Base-by-base conservation (phyloP, 2,113 vertebrate genomes). In the Neodontobutis hainanensis region DNA sequence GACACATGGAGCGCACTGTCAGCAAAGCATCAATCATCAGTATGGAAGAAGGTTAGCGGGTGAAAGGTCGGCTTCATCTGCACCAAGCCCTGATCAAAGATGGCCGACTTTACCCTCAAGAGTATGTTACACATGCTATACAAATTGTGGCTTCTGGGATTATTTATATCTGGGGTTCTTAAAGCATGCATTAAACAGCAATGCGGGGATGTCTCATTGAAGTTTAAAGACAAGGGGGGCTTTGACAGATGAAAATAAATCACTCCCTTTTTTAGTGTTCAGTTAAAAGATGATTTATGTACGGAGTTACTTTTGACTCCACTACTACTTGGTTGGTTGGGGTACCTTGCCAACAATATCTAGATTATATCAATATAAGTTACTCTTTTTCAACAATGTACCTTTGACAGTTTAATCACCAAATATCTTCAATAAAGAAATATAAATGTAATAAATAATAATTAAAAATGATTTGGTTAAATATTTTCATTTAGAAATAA, bases 11-110 rank as follows among this genome's bases (percentile, higher is more conserved):
- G 80, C 70, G 72, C 59, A 52, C 81, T 59, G 82, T 84, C 75
- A 88, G 82, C 77, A 46, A 38, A 36, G 84, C 83, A 87, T 88
- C 88, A 84, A 87, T 85, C 79, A 81, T 72, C 84, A 83, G 83
- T 81, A 71, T 75, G 81, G 75, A 74, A 61, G 75, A 84, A 86
- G 73, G 80, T 82, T 53, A 84, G 67, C 59, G 75, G 78, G 86
- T 83, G 73, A 80, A 74, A 85, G 85, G 84, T 79, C 83, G 65
- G 4, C 60, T 60, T 4, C 19, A 55, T 12, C 52, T n/a, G 5
- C 52, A 38, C 32, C 34, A 8, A 40, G 38, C 7, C 52, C 38
- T 34, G 34, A 27, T 14, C 50, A 55, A 35, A 55, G 34, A 55
- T n/a, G 52, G 11, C 7, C 12, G 4, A 11, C 2, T 53, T 27